These are phyloP conservation scores for Mercenaria mercenaria DNA, from an alignment of 1,140 invertebrate genomes.

Conservation along the genomic window DNA sequence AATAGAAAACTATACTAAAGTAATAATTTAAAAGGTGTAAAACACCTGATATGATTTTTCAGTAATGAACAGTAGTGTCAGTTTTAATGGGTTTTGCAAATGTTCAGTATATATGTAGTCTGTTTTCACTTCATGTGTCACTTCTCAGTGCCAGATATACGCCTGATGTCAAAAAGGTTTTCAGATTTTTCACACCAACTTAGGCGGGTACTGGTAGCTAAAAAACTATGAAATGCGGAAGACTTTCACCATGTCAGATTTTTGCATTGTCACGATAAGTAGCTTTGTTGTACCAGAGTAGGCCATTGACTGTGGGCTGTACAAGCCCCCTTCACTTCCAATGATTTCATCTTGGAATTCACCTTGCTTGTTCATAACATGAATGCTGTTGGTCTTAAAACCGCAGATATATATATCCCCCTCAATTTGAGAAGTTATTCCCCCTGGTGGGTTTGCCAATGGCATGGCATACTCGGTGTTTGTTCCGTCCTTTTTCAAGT, in stretches of 20 bases:
- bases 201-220: too few species aligned
- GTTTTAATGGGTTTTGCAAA: too few species aligned
- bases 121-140: too few species aligned
- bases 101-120: too few species aligned
- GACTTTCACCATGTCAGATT: slow-evolving; percentile 53
- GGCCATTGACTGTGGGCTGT: slow-evolving; percentile 47
- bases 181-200: too few species aligned
- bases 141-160: too few species aligned
- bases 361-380: not conserved
- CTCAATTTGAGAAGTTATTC: slow-evolving; percentile 6
- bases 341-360: slow-evolving; percentile 18
- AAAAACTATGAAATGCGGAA: slow-evolving; percentile 29
- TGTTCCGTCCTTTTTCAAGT: not conserved
- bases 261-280: slow-evolving; percentile 51
- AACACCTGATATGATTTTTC: too few species aligned
- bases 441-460: slow-evolving; percentile 29
- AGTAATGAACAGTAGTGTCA: too few species aligned
- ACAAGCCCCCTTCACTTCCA: slow-evolving; percentile 32
- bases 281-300: slow-evolving; percentile 9
- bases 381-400: slow-evolving; percentile 43
- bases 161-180: too few species aligned
- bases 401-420: slow-evolving; percentile 47
- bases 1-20: too few species aligned
- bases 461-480: not conserved
- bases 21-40: too few species aligned